Evolutionary conservation across 2,113 vertebrate genomes (phyloP).

Genomic region (Calidris pugnax): DNA sequence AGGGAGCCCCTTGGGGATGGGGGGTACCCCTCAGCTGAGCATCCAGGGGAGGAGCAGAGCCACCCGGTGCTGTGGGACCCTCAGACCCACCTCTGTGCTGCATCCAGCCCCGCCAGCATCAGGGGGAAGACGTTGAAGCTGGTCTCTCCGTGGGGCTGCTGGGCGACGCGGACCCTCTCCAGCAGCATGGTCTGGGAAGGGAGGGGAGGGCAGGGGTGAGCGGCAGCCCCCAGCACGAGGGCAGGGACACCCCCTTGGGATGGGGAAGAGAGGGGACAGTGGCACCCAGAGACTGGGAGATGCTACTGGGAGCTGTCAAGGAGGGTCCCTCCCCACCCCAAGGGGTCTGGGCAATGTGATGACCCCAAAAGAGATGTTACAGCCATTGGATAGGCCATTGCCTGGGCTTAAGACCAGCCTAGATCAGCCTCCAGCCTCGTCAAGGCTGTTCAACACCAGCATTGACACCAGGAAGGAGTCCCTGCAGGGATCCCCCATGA

Average conservation of each 20-base stretch:
- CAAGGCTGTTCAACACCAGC: background rate
- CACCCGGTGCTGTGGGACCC: accelerated
- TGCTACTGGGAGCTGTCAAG: background rate
- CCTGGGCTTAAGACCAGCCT: background rate
- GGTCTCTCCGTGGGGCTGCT: slow-evolving; percentile 80
- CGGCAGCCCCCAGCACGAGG: background rate
- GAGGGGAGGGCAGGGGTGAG: background rate
- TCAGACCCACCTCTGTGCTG: slow-evolving; percentile 79
- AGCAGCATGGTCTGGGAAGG: slow-evolving; percentile 88
- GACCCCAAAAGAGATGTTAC: background rate
- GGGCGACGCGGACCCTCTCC: slow-evolving; percentile 83
- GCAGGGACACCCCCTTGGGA: background rate
- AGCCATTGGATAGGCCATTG: background rate
- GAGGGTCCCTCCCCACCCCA: background rate
- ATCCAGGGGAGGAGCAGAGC: accelerated
- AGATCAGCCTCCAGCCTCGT: background rate
- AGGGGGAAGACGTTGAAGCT: slow-evolving; percentile 90
- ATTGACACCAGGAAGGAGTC: background rate
- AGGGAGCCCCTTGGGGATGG: accelerated
- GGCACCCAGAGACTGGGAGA: background rate
- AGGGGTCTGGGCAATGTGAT: background rate
- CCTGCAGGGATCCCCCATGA: too few species aligned
- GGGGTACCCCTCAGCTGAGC: background rate
- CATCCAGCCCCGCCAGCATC: slow-evolving; percentile 88
- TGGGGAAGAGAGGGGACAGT: background rate